Percentiles rank a stretch among this genome's conserved stretches.
phyloP scores from a whole-genome alignment of 2,888 invertebrate genomes.

The Hipparchia sbordonii region DNA sequence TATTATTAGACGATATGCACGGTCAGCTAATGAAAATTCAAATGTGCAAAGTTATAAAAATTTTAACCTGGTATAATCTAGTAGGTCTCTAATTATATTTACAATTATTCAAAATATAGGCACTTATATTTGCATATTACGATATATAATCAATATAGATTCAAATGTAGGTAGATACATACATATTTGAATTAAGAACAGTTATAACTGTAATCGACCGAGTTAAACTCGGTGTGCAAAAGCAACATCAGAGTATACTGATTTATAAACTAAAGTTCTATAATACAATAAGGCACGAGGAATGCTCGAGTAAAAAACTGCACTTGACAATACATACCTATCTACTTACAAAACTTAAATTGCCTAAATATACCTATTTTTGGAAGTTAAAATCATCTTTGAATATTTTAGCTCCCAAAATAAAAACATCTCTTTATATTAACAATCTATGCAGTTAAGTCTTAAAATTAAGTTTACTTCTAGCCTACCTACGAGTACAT shows the following conservation, averaged over 20 bases:
- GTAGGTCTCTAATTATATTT: too few relatives aligned
- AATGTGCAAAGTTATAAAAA: too few relatives aligned
- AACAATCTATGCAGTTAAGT: slow-evolving; percentile 20
- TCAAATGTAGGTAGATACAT: background rate
- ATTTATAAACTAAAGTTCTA: slow-evolving; percentile 6
- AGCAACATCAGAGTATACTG: background rate
- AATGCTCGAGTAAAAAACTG: slow-evolving; percentile 61
- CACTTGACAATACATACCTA: background rate
- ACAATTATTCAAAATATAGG: too few relatives aligned
- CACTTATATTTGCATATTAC: too few relatives aligned
- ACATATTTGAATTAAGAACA: background rate
- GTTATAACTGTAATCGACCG: background rate
- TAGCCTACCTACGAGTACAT: background rate
- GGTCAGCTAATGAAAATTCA: too few relatives aligned
- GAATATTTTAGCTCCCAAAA: background rate
- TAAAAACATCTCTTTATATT: background rate
- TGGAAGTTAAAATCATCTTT: background rate
- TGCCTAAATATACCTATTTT: background rate
- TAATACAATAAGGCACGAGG: slow-evolving; percentile 71
- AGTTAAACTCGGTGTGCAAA: background rate
- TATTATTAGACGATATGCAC: too few relatives aligned
- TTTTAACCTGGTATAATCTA: too few relatives aligned
- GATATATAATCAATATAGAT: background rate
- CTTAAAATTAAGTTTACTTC: slow-evolving; percentile 30
- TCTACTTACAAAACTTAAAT: background rate